Evolutionary conservation across 1,140 invertebrate species (phyloP).

Genomic region (Anastatus disparis): DNA sequence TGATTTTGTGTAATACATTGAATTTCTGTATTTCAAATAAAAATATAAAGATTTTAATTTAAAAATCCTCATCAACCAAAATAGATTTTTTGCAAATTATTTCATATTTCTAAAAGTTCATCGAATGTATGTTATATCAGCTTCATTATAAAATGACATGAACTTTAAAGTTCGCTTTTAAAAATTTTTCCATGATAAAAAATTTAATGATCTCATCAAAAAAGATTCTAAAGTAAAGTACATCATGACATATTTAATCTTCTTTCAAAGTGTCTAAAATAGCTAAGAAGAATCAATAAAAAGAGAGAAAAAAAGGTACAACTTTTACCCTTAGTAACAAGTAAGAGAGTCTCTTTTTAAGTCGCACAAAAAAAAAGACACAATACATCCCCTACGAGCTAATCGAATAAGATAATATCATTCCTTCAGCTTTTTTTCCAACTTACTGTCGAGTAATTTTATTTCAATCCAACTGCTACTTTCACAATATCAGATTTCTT

Average conservation of each 20-base stretch:
- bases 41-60: no score
- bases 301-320: neutral
- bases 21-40: no score
- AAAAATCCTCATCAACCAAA: neutral
- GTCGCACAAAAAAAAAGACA: neutral
- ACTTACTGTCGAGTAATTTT: neutral
- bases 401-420: constrained; percentile 20
- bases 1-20: neutral
- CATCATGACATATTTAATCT: no score
- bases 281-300: neutral
- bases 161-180: no score
- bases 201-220: no score
- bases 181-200: no score
- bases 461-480: constrained; percentile 1
- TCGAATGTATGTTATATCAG: no score
- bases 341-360: no score
- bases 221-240: no score
- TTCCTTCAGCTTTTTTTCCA: neutral
- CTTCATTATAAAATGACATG: no score
- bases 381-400: neutral
- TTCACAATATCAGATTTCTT: neutral
- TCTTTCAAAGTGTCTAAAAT: neutral
- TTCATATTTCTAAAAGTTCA: no score
- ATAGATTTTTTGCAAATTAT: neutral
- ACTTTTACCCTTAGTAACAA: neutral